Base-by-base conservation (phyloP, 2,888 invertebrate genomes). In the Aproaerema taeniolella region DNA sequence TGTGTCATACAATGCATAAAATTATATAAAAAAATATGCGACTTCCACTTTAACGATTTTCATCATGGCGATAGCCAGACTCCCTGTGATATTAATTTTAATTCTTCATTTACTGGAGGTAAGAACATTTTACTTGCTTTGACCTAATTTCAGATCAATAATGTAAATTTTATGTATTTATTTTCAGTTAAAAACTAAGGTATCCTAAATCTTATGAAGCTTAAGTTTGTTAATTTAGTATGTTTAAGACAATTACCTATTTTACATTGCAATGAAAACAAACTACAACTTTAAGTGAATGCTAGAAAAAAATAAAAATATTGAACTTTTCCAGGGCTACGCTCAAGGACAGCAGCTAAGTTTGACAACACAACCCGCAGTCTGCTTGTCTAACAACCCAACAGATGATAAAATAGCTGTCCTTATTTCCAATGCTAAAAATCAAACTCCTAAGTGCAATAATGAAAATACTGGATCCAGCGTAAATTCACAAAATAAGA, bases 51-150 rank as follows among this genome's bases (percentile, higher is more conserved):
- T 51, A 50, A 54, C 57, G 66, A 55, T 72, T 67, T 66, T 58
- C 54, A 62, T 58, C 53, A 82, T 81, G 81, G 63, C 62, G 45
- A 45, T 45, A 45, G 60, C 61, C 50, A 65, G 57, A 55, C 48
- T 65, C 50, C 49, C 54, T 44, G 57, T 59, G 41, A 45, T 64
- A 41, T 53, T 66, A 16, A 46, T 64, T 47, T 52, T 73, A 40
- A 46, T 75, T 28, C 45, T 72, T 33, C 59, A 61, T 44, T 34
- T 49, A 31, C 31, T 25, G 10, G 14, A 44, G 34, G 40, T 41
- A 11, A 25, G 25, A 13, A 2, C 20, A 20, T 20, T 14, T 12
- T 20, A 24, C 10, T 24, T 24, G 13, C 7, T 20, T 11, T 11
- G 28, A 15, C 11, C n/a, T 36, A 20, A n/a, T 31, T n/a, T 15